Percentiles rank a stretch among this genome's conserved stretches.
phyloP scores from a whole-genome alignment of 2,113 vertebrate genomes.

The Amazona guildingii region DNA sequence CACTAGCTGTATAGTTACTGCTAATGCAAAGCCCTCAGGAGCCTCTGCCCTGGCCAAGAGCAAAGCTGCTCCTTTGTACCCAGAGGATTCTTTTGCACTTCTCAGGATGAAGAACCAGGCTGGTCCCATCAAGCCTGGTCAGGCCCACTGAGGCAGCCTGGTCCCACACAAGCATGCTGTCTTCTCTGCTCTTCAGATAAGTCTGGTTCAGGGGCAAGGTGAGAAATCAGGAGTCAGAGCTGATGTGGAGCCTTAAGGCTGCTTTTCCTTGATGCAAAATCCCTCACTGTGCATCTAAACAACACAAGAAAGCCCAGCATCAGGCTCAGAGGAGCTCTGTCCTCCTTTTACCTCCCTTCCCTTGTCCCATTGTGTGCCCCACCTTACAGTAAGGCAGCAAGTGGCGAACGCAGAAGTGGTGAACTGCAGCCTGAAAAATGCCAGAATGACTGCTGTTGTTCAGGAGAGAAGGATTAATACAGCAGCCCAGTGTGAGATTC shows the following conservation, averaged over 20 bases:
- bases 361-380: neutral
- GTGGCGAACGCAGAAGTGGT: neutral
- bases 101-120: neutral
- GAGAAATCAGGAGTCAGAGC: neutral
- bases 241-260: neutral
- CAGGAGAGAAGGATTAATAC: constrained; percentile 39
- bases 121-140: neutral
- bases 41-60: neutral
- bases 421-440: neutral
- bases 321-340: neutral
- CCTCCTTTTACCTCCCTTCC: neutral
- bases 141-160: neutral
- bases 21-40: neutral
- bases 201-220: neutral
- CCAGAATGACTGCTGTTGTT: constrained; percentile 43
- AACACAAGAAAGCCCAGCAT: neutral
- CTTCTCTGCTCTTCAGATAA: neutral
- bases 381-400: neutral
- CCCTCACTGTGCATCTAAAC: neutral
- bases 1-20: neutral
- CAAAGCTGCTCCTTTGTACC: neutral
- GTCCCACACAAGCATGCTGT: neutral
- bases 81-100: neutral
- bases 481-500: neutral
- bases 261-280: neutral